Conservation (phyloP, 2,797 vertebrate genomes). For the Arctocebus calabarensis region DNA sequence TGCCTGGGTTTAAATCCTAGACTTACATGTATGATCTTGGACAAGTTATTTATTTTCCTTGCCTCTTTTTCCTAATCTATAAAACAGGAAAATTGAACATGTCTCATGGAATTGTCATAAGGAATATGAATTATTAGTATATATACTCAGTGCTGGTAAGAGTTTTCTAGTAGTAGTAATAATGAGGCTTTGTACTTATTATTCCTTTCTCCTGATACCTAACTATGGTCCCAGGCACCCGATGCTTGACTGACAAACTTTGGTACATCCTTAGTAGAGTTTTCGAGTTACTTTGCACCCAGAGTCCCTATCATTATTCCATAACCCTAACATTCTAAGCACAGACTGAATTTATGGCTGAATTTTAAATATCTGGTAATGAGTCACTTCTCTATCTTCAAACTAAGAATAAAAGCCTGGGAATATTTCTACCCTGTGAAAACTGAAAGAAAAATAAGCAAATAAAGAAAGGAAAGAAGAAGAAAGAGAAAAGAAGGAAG, state of each 20-base stretch:
- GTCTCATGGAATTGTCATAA: neutral
- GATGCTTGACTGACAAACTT: neutral
- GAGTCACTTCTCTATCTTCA: neutral
- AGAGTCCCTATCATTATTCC: neutral
- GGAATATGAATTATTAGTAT: neutral
- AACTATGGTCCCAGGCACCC: neutral
- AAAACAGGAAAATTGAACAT: neutral
- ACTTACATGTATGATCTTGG: neutral
- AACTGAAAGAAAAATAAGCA: neutral
- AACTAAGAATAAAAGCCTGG: neutral
- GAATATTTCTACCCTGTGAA: neutral
- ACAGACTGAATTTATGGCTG: neutral
- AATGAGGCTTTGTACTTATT: neutral
- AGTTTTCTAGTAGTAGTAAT: neutral
- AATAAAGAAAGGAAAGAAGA: neutral
- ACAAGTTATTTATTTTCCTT: neutral
- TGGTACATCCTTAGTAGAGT: neutral
- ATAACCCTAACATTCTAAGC: neutral
- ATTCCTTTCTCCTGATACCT: neutral
- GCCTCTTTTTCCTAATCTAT: neutral
- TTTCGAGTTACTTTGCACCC: neutral
- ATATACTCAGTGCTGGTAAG: neutral
- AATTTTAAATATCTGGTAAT: slow-evolving; percentile 48
- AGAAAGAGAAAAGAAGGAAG: fast-evolving
- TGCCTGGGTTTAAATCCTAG: neutral